phyloP scores from a whole-genome alignment of 2,113 vertebrate species.

The Pavo muticus region DNA sequence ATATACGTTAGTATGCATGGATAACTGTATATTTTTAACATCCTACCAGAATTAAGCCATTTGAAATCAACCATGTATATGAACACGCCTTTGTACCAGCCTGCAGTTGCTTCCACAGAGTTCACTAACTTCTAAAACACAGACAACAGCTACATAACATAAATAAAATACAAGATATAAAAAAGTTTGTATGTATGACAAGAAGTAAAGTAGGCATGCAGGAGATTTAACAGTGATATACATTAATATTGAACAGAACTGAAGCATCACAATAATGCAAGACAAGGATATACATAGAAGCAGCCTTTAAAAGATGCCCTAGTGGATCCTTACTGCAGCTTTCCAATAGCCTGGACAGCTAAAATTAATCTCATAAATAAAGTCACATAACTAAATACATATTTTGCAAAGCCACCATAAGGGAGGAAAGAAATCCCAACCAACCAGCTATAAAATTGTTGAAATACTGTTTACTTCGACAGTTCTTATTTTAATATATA shows the following conservation, averaged over 20 bases:
- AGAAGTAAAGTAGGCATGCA: background rate
- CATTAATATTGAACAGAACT: background rate
- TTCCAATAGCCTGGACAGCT: background rate
- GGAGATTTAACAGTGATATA: background rate
- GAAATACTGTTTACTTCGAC: background rate
- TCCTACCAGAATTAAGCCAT: background rate
- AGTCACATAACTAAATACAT: background rate
- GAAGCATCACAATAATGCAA: background rate
- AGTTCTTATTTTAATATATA: background rate
- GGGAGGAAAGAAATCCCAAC: background rate
- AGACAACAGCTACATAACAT: background rate
- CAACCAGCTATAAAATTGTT: background rate
- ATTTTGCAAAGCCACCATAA: background rate
- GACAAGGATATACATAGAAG: background rate
- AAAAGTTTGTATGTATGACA: background rate
- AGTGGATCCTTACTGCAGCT: background rate
- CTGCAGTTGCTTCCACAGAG: background rate
- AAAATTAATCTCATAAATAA: background rate
- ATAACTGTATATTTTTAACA: background rate
- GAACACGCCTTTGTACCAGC: background rate
- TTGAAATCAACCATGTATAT: background rate
- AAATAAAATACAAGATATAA: background rate
- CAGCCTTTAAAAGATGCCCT: background rate
- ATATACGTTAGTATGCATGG: background rate
- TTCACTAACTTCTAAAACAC: background rate